Conservation (phyloP, 2,113 vertebrate species). For the Hyaena hyaena region DNA sequence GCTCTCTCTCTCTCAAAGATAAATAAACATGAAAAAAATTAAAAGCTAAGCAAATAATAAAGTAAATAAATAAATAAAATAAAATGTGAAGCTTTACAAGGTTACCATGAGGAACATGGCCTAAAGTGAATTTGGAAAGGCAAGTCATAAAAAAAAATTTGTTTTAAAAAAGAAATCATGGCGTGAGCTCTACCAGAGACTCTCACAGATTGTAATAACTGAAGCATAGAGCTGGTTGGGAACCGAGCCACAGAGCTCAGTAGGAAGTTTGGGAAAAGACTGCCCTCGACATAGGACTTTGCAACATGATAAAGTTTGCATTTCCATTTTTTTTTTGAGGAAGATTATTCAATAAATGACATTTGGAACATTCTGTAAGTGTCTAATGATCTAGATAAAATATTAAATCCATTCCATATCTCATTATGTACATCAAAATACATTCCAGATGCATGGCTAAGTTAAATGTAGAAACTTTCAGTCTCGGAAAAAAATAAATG, state of each 20-base stretch:
- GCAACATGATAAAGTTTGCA: neutral
- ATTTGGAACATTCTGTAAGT: slow-evolving; percentile 38
- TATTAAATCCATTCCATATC: slow-evolving; percentile 5
- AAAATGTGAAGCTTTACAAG: neutral
- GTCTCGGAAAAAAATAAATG: slow-evolving; percentile 36
- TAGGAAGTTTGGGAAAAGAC: neutral
- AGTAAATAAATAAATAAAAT: too few species aligned
- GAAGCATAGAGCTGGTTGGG: neutral
- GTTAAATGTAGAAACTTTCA: slow-evolving; percentile 19
- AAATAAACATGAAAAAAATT: too few species aligned
- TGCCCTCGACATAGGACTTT: neutral
- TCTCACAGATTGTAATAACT: neutral
- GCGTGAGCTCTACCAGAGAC: neutral
- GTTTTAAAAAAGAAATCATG: neutral
- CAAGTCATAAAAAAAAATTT: neutral
- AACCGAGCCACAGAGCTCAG: neutral
- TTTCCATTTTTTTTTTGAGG: neutral
- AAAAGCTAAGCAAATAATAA: too few species aligned
- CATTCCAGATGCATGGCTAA: neutral
- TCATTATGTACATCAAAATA: slow-evolving; percentile 54
- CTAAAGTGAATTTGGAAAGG: slow-evolving; percentile 13
- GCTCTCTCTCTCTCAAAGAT: too few species aligned
- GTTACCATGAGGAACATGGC: neutral
- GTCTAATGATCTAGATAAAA: slow-evolving; percentile 50
- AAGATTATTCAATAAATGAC: slow-evolving; percentile 45